Conservation (phyloP, 1,140 invertebrate genomes). For the Tyrophagus putrescentiae region DNA sequence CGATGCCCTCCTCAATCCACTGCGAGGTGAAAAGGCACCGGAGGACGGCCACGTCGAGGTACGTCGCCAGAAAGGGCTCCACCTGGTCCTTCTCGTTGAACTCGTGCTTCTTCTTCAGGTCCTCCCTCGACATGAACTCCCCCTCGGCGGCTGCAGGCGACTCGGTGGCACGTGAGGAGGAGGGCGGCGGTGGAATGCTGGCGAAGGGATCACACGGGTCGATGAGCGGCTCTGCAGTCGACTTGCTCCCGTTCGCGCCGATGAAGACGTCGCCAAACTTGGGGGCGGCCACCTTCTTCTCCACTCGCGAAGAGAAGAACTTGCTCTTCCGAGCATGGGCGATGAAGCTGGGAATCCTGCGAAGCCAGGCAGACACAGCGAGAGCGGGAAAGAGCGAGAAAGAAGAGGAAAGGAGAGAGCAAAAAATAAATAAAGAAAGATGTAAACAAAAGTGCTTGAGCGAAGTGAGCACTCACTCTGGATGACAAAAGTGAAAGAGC, state of each 20-base stretch:
- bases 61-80: constrained; percentile 53
- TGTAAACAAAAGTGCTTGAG: background rate
- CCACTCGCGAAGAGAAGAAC: constrained; percentile 40
- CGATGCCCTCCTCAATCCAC: constrained; percentile 94
- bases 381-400: background rate
- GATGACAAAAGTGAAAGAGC: constrained; percentile 84
- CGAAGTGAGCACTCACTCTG: constrained; percentile 41
- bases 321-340: constrained; percentile 46
- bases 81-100: background rate
- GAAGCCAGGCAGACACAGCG: background rate
- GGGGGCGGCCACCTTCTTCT: constrained; percentile 31
- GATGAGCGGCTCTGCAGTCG: background rate
- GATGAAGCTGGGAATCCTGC: constrained; percentile 63
- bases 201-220: background rate
- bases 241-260: constrained; percentile 31
- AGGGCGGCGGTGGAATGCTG: background rate
- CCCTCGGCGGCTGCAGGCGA: background rate
- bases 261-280: constrained; percentile 64
- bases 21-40: constrained; percentile 89
- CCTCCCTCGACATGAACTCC: background rate
- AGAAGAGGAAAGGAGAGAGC: background rate
- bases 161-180: background rate
- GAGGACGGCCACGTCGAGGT: constrained; percentile 85
- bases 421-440: constrained; percentile 3
- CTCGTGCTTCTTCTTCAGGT: constrained; percentile 10